Conservation (phyloP, 2,113 vertebrate species). For the Python bivittatus region DNA sequence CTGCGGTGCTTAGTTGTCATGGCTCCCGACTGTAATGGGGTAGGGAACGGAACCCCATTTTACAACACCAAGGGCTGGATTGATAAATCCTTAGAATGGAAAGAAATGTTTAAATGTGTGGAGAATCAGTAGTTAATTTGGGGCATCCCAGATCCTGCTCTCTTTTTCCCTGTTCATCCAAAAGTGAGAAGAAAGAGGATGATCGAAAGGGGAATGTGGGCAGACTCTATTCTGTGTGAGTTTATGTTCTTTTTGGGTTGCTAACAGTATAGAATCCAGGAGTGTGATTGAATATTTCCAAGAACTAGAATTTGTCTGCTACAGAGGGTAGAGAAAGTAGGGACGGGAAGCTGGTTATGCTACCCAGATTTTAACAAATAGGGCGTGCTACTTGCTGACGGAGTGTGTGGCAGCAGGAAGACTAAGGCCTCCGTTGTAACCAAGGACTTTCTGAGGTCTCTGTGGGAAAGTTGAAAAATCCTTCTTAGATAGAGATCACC, state of each 20-base stretch:
- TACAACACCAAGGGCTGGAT: slow-evolving; percentile 24
- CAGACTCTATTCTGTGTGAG: not conserved
- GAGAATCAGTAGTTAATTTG: not conserved
- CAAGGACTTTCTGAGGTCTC: not conserved
- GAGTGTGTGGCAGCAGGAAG: too few relatives aligned
- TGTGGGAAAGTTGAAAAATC: not conserved
- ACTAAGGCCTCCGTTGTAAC: not conserved
- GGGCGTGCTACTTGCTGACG: not conserved
- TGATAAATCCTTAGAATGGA: slow-evolving; percentile 3
- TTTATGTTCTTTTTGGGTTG: not conserved
- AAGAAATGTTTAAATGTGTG: not conserved
- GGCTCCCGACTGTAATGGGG: slow-evolving; percentile 64
- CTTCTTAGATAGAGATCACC: not conserved
- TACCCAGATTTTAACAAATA: not conserved
- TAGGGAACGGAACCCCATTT: slow-evolving; percentile 23
- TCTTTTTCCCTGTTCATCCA: not conserved
- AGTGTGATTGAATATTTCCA: not conserved
- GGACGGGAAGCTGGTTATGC: not conserved
- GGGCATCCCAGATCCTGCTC: not conserved
- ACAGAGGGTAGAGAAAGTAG: too few relatives aligned
- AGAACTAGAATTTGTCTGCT: not conserved
- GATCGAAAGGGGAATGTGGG: not conserved
- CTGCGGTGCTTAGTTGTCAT: slow-evolving; percentile 76
- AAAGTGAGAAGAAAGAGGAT: not conserved
- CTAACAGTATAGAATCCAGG: not conserved